Conservation (phyloP, 1,140 invertebrate species). For the Apis cerana region DNA sequence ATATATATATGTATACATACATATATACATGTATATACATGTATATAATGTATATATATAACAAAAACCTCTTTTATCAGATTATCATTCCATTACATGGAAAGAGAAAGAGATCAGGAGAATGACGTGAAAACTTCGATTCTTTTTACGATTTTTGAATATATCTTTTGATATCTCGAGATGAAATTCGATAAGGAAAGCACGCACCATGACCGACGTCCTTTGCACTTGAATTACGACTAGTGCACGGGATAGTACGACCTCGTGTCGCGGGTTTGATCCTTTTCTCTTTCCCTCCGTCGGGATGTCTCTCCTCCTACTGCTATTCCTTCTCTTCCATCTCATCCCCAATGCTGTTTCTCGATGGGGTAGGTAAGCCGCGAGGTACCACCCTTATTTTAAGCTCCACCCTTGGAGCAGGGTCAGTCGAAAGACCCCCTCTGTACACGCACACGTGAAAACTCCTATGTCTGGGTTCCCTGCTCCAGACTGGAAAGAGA, state of each 20-base stretch:
- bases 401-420: slow-evolving; percentile 77
- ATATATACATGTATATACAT: too few species aligned
- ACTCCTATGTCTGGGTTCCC: slow-evolving; percentile 28
- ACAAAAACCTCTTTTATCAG: too few species aligned
- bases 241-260: slow-evolving; percentile 35
- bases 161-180: background rate
- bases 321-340: slow-evolving; percentile 26
- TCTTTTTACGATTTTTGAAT: slow-evolving; percentile 10
- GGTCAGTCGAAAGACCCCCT: slow-evolving; percentile 51
- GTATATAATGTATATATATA: too few species aligned
- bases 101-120: background rate
- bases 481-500: background rate
- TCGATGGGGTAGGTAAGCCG: slow-evolving; percentile 58
- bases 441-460: slow-evolving; percentile 29
- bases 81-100: accelerated
- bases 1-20: too few species aligned
- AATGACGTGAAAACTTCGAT: background rate
- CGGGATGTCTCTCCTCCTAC: slow-evolving; percentile 32
- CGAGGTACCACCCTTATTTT: slow-evolving; percentile 77
- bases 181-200: background rate
- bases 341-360: slow-evolving; percentile 61
- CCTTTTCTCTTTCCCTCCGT: background rate
- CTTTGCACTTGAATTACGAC: slow-evolving; percentile 56
- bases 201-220: slow-evolving; percentile 35
- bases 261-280: slow-evolving; percentile 22